A percentile compares a stretch with the other conserved stretches of the same genome.
Conservation (phyloP, 2,113 vertebrate species). For the Ancistrus triradiatus region DNA sequence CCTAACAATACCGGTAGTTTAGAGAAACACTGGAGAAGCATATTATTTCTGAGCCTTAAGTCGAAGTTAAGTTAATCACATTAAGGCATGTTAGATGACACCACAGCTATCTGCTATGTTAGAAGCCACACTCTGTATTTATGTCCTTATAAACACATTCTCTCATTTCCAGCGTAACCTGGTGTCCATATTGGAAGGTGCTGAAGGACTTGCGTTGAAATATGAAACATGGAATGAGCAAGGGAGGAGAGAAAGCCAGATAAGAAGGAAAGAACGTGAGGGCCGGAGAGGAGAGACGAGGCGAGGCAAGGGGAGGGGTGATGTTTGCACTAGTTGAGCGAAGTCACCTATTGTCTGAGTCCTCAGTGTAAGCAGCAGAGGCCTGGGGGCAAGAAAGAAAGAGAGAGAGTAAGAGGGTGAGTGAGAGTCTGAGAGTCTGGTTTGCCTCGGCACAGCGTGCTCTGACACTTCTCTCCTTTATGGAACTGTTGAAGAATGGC, state of each 20-base stretch:
- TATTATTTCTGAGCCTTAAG: background rate
- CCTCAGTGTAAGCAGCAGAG: constrained; percentile 22
- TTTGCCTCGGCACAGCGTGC: constrained; percentile 18
- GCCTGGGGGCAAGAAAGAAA: constrained; percentile 31
- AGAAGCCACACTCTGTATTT: background rate
- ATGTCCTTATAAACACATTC: background rate
- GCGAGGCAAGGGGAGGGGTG: constrained; percentile 13
- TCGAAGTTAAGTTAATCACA: background rate
- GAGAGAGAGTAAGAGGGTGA: constrained; percentile 14
- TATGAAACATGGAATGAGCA: constrained; percentile 23
- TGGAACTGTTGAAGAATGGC: constrained; percentile 1
- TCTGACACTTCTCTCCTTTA: constrained; percentile 11
- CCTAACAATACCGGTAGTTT: background rate
- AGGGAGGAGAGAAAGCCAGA: constrained; percentile 28
- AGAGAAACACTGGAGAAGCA: background rate
- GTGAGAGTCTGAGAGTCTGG: constrained; percentile 16
- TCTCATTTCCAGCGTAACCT: background rate
- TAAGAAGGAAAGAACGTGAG: background rate
- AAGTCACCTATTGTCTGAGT: constrained; percentile 55
- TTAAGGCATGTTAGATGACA: constrained; percentile 3
- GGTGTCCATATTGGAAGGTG: constrained; percentile 12
- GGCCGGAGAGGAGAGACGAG: background rate
- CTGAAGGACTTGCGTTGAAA: constrained; percentile 29
- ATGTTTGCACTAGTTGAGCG: constrained; percentile 23
- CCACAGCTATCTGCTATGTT: background rate